These are phyloP conservation scores for Chloebia gouldiae DNA, from an alignment of 2,113 vertebrate genomes.

Conservation along the genomic window DNA sequence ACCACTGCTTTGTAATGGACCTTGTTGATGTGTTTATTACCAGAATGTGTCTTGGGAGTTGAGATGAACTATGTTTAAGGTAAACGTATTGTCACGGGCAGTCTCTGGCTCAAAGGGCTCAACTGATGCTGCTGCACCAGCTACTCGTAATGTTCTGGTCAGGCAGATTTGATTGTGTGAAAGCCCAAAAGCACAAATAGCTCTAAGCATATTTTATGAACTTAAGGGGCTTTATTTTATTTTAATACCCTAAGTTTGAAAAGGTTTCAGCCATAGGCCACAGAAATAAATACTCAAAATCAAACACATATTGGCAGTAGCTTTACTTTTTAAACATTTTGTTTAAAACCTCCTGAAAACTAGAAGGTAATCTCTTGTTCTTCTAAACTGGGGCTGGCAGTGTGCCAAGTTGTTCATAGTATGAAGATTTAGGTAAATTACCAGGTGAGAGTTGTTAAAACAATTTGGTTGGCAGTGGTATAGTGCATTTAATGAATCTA, in stretches of 20 bases:
- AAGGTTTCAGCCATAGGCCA: background rate
- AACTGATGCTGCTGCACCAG: background rate
- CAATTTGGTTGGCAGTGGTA: background rate
- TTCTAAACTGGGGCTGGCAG: background rate
- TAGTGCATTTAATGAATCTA: background rate
- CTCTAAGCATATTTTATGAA: background rate
- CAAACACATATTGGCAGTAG: slow-evolving; percentile 51
- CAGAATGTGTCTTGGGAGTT: background rate
- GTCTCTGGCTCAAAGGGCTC: background rate
- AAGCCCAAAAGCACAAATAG: background rate
- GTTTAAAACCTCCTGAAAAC: background rate
- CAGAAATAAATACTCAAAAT: background rate
- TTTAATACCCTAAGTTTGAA: background rate
- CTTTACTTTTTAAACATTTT: background rate
- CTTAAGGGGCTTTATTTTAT: background rate
- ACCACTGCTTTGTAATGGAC: background rate
- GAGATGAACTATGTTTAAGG: slow-evolving; percentile 16
- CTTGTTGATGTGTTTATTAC: slow-evolving; percentile 22
- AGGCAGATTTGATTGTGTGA: background rate
- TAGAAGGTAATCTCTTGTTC: background rate
- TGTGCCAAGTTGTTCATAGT: background rate
- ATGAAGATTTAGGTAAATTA: background rate
- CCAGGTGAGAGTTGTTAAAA: background rate
- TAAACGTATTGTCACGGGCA: background rate
- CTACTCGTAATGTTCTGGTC: background rate